Conservation (phyloP, 2,113 vertebrate species). For the Gambusia affinis region DNA sequence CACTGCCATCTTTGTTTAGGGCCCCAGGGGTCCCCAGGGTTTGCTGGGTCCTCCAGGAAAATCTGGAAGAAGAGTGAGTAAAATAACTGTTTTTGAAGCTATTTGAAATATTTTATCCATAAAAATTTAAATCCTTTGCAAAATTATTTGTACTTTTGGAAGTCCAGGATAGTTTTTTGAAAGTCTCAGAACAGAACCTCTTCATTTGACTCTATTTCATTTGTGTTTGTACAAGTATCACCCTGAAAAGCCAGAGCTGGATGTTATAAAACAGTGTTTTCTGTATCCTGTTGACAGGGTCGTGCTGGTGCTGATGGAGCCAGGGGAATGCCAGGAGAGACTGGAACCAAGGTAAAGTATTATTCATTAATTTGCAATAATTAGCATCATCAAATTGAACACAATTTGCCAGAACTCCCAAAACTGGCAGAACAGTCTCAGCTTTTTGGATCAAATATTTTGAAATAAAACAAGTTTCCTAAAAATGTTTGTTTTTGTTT, state of each 20-base stretch:
- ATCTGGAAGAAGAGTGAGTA: constrained; percentile 92
- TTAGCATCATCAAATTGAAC: neutral
- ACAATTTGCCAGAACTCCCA: neutral
- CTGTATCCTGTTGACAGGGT: constrained; percentile 77
- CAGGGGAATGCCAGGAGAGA: constrained; percentile 94
- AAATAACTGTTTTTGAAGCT: neutral
- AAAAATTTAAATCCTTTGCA: neutral
- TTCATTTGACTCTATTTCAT: neutral
- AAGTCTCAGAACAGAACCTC: no score
- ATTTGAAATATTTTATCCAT: neutral
- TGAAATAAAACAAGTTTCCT: neutral
- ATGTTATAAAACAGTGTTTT: neutral
- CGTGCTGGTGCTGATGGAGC: constrained; percentile 93
- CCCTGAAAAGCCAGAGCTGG: neutral
- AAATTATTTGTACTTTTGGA: neutral
- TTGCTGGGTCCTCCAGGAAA: constrained; percentile 88
- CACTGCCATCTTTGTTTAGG: constrained; percentile 73
- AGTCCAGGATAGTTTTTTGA: neutral
- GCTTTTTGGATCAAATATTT: fast-evolving
- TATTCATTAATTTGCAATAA: neutral
- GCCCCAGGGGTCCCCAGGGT: constrained; percentile 90
- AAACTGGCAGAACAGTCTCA: neutral
- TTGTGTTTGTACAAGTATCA: neutral
- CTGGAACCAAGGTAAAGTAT: constrained; percentile 86
- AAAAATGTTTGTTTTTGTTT: constrained; percentile 15